Evolutionary conservation across 2,888 invertebrate genomes (phyloP).

Genomic region (Helleia helle): DNA sequence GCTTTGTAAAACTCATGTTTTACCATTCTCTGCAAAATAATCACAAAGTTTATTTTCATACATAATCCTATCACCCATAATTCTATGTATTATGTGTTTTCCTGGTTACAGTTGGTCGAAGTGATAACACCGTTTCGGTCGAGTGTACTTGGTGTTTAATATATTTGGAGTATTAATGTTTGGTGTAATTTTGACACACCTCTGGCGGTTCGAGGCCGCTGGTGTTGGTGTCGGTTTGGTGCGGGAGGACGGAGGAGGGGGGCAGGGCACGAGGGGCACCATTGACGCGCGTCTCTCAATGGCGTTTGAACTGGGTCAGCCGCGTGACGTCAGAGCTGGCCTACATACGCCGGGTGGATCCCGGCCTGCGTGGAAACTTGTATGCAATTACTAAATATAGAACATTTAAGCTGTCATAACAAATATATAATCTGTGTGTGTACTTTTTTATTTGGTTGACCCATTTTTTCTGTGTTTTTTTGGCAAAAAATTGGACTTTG

Average conservation of each 20-base stretch:
- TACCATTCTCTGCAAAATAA: no score
- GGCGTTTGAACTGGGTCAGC: constrained; percentile 63
- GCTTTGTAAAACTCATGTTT: no score
- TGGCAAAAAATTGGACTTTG: no score
- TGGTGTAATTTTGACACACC: constrained; percentile 22
- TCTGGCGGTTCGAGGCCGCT: constrained; percentile 2
- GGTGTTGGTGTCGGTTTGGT: background rate
- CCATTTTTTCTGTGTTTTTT: background rate
- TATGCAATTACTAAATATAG: constrained; percentile 55
- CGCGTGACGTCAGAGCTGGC: constrained; percentile 62
- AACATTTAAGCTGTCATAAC: constrained; percentile 26
- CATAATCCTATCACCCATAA: no score
- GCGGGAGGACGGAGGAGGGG: background rate
- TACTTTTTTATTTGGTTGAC: background rate
- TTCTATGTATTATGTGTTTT: no score
- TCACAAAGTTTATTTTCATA: no score
- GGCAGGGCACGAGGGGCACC: constrained; percentile 41
- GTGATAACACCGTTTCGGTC: background rate
- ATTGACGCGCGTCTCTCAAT: constrained; percentile 71
- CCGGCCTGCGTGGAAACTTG: constrained; percentile 40
- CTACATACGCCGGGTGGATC: constrained; percentile 64
- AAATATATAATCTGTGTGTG: constrained; percentile 4
- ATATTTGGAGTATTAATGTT: background rate
- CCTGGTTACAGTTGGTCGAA: no score
- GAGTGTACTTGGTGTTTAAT: background rate